Percentiles rank a stretch among this genome's conserved stretches.
phyloP scores from a whole-genome alignment of 2,797 vertebrate genomes.

The Zalophus californianus region DNA sequence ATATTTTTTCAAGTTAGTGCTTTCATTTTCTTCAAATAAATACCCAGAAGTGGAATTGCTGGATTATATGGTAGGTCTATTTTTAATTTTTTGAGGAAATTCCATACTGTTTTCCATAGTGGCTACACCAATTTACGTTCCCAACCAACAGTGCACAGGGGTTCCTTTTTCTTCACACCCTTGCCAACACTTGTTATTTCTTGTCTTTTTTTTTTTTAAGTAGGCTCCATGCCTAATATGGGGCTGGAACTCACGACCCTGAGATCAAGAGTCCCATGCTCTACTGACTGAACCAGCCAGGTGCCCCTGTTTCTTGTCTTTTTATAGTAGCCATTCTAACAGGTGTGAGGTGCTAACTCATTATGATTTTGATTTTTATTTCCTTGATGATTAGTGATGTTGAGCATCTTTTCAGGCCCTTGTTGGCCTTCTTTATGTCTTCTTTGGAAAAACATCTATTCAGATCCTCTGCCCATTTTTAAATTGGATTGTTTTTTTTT shows the following conservation, averaged over 20 bases:
- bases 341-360: not conserved
- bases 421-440: not conserved
- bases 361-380: constrained; percentile 9
- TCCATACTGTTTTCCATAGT: not conserved
- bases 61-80: not conserved
- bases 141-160: not conserved
- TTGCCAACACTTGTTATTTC: not conserved
- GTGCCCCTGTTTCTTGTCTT: not conserved
- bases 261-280: not conserved
- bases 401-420: not conserved
- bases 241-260: not conserved
- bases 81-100: not conserved
- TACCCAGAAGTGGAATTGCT: not conserved
- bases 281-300: not conserved
- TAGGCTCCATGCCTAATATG: not conserved
- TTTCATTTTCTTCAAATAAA: not conserved
- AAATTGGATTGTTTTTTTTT: not conserved
- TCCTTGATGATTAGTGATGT: not conserved
- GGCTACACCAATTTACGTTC: not conserved
- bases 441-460: not conserved
- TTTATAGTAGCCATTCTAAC: not conserved
- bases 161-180: not conserved
- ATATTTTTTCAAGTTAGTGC: not conserved
- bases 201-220: not conserved
- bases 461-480: not conserved